Conservation (phyloP, 1,140 invertebrate species). For the Rhyacophila brunnea region DNA sequence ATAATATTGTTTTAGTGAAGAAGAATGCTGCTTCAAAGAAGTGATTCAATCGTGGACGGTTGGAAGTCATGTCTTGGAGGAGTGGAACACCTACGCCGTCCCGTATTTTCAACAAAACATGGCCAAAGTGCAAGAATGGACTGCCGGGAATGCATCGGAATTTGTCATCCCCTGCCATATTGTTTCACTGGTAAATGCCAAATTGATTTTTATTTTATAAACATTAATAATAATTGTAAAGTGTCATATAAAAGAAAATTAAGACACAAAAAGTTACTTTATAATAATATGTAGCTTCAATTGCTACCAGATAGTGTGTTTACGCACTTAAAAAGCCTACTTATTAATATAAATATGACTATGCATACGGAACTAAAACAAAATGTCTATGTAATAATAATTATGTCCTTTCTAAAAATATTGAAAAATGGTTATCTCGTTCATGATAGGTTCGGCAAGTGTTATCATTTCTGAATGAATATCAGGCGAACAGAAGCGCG, state of each 20-base stretch:
- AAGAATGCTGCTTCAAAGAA: constrained; percentile 32
- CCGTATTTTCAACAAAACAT: constrained; percentile 18
- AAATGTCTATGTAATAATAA: too few relatives aligned
- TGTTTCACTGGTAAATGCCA: constrained; percentile 27
- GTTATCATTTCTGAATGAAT: constrained; percentile 41
- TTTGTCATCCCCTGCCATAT: constrained; percentile 21
- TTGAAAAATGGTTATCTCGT: too few relatives aligned
- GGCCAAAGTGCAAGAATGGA: constrained; percentile 20
- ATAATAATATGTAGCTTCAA: too few relatives aligned
- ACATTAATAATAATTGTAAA: too few relatives aligned
- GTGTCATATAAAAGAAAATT: too few relatives aligned
- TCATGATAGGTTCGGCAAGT: constrained; percentile 46
- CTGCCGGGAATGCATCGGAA: constrained; percentile 19
- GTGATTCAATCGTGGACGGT: constrained; percentile 27
- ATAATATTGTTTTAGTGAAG: constrained; percentile 22
- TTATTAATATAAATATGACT: too few relatives aligned
- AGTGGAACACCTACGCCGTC: not conserved
- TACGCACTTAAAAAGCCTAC: too few relatives aligned
- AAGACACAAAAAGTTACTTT: too few relatives aligned
- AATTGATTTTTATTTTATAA: too few relatives aligned
- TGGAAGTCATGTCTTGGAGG: constrained; percentile 6
- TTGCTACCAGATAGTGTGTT: too few relatives aligned
- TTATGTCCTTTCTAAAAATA: too few relatives aligned
- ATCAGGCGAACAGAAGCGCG: constrained; percentile 29
- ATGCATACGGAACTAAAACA: too few relatives aligned